Conservation (phyloP, 2,797 vertebrate genomes). For the Balearica regulorum region DNA sequence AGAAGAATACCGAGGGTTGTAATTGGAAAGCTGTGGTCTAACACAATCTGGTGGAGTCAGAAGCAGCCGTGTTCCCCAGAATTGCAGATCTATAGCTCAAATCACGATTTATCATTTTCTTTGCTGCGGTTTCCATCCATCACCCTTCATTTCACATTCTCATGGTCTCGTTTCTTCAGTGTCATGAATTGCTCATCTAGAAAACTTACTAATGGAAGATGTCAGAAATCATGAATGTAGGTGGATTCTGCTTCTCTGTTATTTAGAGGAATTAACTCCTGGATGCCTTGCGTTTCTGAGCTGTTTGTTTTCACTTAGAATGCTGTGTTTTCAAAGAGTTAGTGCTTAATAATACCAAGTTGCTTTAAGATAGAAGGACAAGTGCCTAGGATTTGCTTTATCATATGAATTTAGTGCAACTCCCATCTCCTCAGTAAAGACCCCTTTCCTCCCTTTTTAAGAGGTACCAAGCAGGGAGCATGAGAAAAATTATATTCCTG, state of each 20-base stretch:
- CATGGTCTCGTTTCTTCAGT: constrained; percentile 44
- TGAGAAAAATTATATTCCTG: neutral
- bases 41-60: neutral
- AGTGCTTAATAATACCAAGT: neutral
- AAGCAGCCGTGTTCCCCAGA: neutral
- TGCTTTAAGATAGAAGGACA: neutral
- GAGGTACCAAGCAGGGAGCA: neutral
- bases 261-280: constrained; percentile 40
- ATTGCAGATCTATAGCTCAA: neutral
- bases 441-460: neutral
- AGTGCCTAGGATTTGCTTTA: neutral
- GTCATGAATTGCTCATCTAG: constrained; percentile 53
- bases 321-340: neutral
- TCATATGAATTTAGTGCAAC: neutral
- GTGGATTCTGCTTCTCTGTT: constrained; percentile 7
- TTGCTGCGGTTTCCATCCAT: constrained; percentile 22
- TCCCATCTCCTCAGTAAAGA: neutral
- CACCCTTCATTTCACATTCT: constrained; percentile 58
- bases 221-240: constrained; percentile 15
- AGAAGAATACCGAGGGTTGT: neutral
- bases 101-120: constrained; percentile 45
- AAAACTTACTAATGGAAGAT: constrained; percentile 48
- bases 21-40: neutral
- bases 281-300: neutral
- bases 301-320: neutral